Evolutionary conservation across 2,888 invertebrate species (phyloP).

Genomic region (Torymus aiolomorphi): DNA sequence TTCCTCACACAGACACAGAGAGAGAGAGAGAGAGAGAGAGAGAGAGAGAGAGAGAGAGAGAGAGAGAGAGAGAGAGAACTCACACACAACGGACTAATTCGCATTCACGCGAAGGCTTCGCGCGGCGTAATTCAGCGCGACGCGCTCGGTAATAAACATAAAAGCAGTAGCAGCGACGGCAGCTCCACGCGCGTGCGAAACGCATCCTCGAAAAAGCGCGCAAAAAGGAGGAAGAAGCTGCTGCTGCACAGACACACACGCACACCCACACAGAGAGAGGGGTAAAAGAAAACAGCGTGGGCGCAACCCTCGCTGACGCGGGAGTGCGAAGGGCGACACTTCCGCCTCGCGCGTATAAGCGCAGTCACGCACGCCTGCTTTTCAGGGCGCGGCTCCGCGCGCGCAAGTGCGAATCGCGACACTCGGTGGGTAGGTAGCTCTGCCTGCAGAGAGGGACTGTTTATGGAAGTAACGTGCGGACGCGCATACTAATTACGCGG

Average conservation of each 20-base stretch:
- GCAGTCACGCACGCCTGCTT: constrained; percentile 60
- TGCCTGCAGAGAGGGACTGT: constrained; percentile 51
- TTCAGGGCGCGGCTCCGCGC: constrained; percentile 33
- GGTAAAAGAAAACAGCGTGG: background rate
- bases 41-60: too few relatives aligned
- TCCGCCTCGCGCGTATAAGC: constrained; percentile 64
- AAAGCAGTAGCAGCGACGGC: too few relatives aligned
- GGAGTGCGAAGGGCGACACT: constrained; percentile 71
- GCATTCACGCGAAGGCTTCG: constrained; percentile 4
- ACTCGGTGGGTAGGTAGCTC: constrained; percentile 51
- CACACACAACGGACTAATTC: constrained; percentile 14
- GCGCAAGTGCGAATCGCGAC: constrained; percentile 61
- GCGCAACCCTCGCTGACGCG: constrained; percentile 20
- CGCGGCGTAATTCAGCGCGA: constrained; percentile 20
- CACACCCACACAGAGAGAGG: background rate
- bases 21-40: too few relatives aligned
- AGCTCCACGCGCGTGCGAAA: background rate
- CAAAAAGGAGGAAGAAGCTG: background rate
- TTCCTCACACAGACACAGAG: too few relatives aligned
- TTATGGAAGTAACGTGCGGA: constrained; percentile 71
- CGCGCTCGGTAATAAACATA: background rate
- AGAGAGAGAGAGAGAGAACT: too few relatives aligned
- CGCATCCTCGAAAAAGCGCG: background rate
- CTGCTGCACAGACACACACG: background rate
- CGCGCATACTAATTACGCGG: constrained; percentile 74